Percentiles rank a stretch among this genome's conserved stretches.
Evolutionary conservation across 2,797 vertebrate genomes (phyloP).

Genomic region (Botia kubotai): DNA sequence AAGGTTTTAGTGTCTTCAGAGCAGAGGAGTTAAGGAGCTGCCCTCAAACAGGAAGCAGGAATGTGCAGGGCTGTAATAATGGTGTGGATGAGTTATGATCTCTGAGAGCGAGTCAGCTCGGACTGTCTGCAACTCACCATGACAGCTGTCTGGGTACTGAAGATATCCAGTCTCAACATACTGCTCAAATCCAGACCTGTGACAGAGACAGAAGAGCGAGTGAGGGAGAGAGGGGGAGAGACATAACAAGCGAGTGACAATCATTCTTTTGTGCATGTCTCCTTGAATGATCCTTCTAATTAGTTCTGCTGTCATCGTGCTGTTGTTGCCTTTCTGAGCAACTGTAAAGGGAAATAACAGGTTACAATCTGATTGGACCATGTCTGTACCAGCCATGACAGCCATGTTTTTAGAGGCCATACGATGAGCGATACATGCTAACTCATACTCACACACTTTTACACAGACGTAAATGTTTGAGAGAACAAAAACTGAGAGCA

Average conservation of each 20-base stretch:
- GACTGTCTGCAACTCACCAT: slow-evolving; percentile 76
- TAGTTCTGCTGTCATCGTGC: slow-evolving; percentile 54
- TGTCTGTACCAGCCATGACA: slow-evolving; percentile 3
- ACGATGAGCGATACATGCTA: neutral
- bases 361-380: slow-evolving; percentile 22
- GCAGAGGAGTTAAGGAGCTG: neutral
- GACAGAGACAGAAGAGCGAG: slow-evolving; percentile 36
- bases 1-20: slow-evolving; percentile 4
- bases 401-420: neutral
- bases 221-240: slow-evolving; percentile 50
- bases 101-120: slow-evolving; percentile 6
- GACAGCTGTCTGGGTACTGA: slow-evolving; percentile 79
- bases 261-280: slow-evolving; percentile 56
- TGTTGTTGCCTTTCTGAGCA: slow-evolving; percentile 51
- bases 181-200: slow-evolving; percentile 82
- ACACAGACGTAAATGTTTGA: too few relatives aligned
- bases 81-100: slow-evolving; percentile 47
- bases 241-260: slow-evolving; percentile 57
- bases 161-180: slow-evolving; percentile 77
- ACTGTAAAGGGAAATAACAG: slow-evolving; percentile 56
- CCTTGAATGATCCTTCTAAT: slow-evolving; percentile 58
- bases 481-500: too few relatives aligned
- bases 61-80: slow-evolving; percentile 26
- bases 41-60: neutral
- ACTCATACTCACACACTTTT: neutral